Percentiles rank a stretch among this genome's conserved stretches.
Conservation (phyloP, 37 sponge, comb jelly and placozoan genomes). For the Ianthella basta region DNA sequence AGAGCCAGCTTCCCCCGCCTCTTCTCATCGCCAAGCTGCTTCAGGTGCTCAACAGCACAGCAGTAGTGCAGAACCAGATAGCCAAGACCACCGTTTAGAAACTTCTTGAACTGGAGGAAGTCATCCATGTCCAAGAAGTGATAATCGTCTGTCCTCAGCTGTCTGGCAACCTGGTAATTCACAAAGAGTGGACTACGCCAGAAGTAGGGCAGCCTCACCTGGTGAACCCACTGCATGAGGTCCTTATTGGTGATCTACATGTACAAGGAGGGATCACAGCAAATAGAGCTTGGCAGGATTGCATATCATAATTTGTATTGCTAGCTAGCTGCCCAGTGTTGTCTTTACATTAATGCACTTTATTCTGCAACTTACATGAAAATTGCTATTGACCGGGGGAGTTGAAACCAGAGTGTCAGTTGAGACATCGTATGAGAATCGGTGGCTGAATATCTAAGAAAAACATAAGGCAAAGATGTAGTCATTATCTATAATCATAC, state of each 20-base stretch:
- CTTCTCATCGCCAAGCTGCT: neutral
- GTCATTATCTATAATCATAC: neutral
- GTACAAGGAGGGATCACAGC: slow-evolving; percentile 3
- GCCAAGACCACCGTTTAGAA: slow-evolving; percentile 3
- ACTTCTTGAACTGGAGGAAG: slow-evolving; percentile 4
- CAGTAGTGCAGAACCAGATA: slow-evolving; percentile 9
- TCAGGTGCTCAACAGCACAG: slow-evolving; percentile 18
- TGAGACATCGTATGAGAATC: slow-evolving; percentile 11
- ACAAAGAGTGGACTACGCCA: slow-evolving; percentile 50
- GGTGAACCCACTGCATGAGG: slow-evolving; percentile 56
- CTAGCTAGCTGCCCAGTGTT: too few species aligned
- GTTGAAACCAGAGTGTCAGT: neutral
- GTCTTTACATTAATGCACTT: too few species aligned
- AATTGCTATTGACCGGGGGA: neutral
- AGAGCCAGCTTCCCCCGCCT: neutral
- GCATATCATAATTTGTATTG: neutral
- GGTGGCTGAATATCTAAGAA: neutral
- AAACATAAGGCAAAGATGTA: neutral
- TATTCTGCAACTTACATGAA: neutral
- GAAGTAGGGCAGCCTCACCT: slow-evolving; percentile 58
- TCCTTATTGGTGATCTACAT: neutral
- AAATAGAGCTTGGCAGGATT: neutral
- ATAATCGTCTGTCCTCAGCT: neutral
- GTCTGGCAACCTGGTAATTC: slow-evolving; percentile 43
- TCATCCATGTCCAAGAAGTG: neutral